Percentiles rank a stretch among this genome's conserved stretches.
Conservation (phyloP, 2,888 invertebrate species). For the Epinotia nisella region DNA sequence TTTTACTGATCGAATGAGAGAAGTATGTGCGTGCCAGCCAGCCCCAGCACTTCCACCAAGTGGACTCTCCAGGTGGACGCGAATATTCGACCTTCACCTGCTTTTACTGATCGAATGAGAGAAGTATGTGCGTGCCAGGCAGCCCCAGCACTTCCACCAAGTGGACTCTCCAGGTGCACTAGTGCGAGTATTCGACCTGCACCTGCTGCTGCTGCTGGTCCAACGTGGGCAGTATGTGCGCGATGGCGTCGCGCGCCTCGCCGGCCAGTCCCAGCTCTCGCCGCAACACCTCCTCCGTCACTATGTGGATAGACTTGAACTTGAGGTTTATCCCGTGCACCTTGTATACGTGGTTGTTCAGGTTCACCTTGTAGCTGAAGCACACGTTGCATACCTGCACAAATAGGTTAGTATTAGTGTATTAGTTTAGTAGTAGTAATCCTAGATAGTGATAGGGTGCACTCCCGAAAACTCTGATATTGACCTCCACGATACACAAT, state of each 20-base stretch:
- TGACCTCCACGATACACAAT: no score
- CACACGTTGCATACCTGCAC: constrained; percentile 79
- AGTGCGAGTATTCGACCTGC: constrained; percentile 53
- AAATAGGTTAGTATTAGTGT: constrained; percentile 46
- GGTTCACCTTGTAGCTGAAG: constrained; percentile 81
- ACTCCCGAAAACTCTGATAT: no score
- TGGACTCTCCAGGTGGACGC: no score
- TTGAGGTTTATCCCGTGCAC: constrained; percentile 80
- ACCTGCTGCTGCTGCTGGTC: constrained; percentile 63
- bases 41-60: no score
- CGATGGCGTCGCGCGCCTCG: constrained; percentile 67
- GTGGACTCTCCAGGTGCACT: background rate
- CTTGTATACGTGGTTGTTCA: constrained; percentile 81
- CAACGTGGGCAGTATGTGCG: constrained; percentile 73
- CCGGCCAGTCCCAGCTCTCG: constrained; percentile 70
- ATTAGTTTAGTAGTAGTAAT: no score
- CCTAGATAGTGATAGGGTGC: no score
- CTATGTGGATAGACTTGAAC: constrained; percentile 80
- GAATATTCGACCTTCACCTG: constrained; percentile 52
- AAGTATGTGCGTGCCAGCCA: no score
- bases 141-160: background rate
- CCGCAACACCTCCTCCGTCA: constrained; percentile 76
- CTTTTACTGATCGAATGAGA: background rate
- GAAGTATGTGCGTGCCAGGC: background rate
- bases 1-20: no score